phyloP scores from a whole-genome alignment of 2,113 vertebrate genomes.

The Ctenodactylus gundi region DNA sequence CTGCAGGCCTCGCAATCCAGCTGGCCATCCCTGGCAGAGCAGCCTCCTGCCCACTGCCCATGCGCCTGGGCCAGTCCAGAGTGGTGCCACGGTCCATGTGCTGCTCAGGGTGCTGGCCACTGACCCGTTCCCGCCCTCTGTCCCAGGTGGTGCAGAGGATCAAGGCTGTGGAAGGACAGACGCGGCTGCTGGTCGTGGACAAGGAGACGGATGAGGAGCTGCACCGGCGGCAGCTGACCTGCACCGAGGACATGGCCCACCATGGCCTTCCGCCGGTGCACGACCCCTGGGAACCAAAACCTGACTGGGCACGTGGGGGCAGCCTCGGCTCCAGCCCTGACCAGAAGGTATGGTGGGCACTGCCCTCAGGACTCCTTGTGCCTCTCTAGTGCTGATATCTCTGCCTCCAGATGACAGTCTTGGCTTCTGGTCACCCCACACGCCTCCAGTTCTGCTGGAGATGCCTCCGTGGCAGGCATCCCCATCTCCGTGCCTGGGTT shows the following conservation, averaged over 20 bases:
- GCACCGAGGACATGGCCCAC: constrained; percentile 89
- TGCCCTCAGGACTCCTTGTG: background rate
- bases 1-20: background rate
- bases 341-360: background rate
- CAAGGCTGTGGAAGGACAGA: constrained; percentile 89
- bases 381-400: background rate
- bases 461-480: too few relatives aligned
- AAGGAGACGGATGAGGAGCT: constrained; percentile 92
- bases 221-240: constrained; percentile 84
- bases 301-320: constrained; percentile 80
- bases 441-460: background rate
- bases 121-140: background rate
- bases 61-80: background rate
- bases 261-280: constrained; percentile 75
- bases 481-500: background rate
- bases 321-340: constrained; percentile 82
- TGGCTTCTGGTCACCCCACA: background rate
- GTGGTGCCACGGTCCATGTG: constrained; percentile 17
- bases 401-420: background rate
- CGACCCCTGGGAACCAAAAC: constrained; percentile 84
- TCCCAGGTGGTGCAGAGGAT: constrained; percentile 94
- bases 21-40: constrained; percentile 5
- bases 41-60: background rate
- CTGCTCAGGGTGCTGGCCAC: background rate
- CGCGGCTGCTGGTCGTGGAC: constrained; percentile 93